phyloP scores from a whole-genome alignment of 1,140 invertebrate species.

The Stratiolaelaps scimitus region DNA sequence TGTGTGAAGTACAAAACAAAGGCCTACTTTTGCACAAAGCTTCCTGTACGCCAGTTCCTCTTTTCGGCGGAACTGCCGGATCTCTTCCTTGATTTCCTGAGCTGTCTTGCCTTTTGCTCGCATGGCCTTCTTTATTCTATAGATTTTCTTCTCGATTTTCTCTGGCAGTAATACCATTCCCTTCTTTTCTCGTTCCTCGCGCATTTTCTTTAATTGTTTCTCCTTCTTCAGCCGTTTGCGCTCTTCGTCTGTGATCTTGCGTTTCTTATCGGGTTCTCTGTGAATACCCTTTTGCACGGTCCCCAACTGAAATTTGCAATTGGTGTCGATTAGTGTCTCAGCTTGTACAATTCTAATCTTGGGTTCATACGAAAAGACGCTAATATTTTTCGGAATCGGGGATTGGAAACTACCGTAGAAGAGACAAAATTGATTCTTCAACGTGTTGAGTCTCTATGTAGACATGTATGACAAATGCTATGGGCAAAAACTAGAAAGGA shows the following conservation, averaged over 20 bases:
- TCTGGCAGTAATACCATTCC: constrained; percentile 30
- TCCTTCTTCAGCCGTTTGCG: constrained; percentile 29
- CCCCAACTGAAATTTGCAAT: no score
- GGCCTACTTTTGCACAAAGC: constrained; percentile 1
- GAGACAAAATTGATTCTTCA: no score
- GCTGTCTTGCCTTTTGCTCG: constrained; percentile 15
- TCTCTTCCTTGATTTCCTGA: constrained; percentile 32
- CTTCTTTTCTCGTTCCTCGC: constrained; percentile 31
- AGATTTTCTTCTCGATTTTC: constrained; percentile 33
- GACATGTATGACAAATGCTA: no score
- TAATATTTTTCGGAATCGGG: no score
- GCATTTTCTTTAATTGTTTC: constrained; percentile 30
- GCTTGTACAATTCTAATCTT: no score
- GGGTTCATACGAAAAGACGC: no score
- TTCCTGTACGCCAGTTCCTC: constrained; percentile 28
- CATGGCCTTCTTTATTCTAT: constrained; percentile 32
- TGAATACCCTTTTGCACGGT: constrained; percentile 32
- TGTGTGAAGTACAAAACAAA: no score
- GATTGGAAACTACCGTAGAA: no score
- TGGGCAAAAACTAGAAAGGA: no score
- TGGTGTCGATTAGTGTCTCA: no score
- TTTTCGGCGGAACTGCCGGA: constrained; percentile 32
- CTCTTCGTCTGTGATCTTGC: constrained; percentile 12
- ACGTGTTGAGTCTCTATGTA: no score
- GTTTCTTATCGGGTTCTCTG: constrained; percentile 13